Percentiles rank a stretch among this genome's conserved stretches.
Conservation (phyloP, 1,140 invertebrate species). For the Euura lappo region DNA sequence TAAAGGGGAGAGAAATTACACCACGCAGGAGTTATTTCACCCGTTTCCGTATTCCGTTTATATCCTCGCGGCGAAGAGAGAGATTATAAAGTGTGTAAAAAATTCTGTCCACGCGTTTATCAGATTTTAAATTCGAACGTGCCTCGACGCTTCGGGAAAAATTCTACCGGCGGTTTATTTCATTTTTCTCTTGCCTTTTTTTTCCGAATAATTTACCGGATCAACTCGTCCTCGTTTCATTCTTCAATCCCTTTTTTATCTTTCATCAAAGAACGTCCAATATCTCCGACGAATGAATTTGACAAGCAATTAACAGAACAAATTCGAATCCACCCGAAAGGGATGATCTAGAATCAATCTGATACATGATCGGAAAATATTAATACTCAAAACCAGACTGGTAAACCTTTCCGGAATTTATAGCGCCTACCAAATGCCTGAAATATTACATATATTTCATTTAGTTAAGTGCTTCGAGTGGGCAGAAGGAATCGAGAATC, state of each 20-base stretch:
- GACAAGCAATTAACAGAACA: neutral
- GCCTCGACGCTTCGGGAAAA: no score
- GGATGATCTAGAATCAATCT: neutral
- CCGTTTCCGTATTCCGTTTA: neutral
- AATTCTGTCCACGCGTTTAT: neutral
- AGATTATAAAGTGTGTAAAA: neutral
- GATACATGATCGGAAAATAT: neutral
- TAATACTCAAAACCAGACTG: no score
- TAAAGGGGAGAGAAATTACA: neutral
- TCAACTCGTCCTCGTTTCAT: neutral
- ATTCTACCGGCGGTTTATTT: no score
- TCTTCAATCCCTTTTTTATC: no score
- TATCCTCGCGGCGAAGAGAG: neutral
- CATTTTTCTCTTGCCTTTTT: neutral
- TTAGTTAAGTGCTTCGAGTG: neutral
- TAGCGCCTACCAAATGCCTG: no score
- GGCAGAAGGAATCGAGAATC: no score
- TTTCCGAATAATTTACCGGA: neutral
- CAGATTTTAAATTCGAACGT: no score
- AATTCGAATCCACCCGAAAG: neutral
- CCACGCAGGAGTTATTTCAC: neutral
- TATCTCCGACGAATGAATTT: neutral
- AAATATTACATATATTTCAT: neutral
- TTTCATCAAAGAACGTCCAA: no score
- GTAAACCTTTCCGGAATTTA: no score